Conservation (phyloP, 2,888 invertebrate species). For the Aquatica leii region DNA sequence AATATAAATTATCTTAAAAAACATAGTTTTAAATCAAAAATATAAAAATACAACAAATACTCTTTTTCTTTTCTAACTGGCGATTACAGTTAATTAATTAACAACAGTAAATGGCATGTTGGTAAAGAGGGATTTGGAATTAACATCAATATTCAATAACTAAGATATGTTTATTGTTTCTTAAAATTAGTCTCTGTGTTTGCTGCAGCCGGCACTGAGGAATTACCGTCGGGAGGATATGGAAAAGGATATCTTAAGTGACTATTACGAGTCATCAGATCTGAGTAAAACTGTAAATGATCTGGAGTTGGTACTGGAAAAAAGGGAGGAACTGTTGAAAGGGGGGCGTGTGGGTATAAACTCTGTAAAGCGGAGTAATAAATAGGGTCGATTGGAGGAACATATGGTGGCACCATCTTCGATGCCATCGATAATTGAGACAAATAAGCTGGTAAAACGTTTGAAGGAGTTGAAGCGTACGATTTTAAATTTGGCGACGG, state of each 20-base stretch:
- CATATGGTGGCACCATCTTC: constrained; percentile 55
- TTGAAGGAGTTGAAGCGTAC: constrained; percentile 40
- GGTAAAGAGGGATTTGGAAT: constrained; percentile 15
- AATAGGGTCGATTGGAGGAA: constrained; percentile 55
- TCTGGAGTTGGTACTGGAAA: constrained; percentile 62
- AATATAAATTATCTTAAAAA: too few species aligned
- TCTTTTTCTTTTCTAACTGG: too few species aligned
- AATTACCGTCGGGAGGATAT: constrained; percentile 52
- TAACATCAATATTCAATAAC: constrained; percentile 17
- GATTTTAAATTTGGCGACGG: constrained; percentile 13
- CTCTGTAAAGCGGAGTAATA: constrained; percentile 63
- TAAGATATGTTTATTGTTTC: constrained; percentile 33
- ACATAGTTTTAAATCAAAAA: too few species aligned
- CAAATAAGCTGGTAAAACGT: constrained; percentile 51
- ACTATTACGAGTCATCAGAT: constrained; percentile 59
- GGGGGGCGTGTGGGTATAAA: constrained; percentile 56
- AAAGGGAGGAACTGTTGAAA: constrained; percentile 54
- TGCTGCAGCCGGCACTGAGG: constrained; percentile 40
- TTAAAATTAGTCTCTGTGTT: constrained; percentile 23
- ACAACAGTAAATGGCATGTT: too few species aligned
- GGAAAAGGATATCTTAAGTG: constrained; percentile 53
- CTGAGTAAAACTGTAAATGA: constrained; percentile 65
- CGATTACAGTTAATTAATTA: too few species aligned
- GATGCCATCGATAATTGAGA: constrained; percentile 43
- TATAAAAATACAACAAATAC: too few species aligned